Evolutionary conservation across 2,113 vertebrate species (phyloP).

Genomic region (Casuarius casuarius): DNA sequence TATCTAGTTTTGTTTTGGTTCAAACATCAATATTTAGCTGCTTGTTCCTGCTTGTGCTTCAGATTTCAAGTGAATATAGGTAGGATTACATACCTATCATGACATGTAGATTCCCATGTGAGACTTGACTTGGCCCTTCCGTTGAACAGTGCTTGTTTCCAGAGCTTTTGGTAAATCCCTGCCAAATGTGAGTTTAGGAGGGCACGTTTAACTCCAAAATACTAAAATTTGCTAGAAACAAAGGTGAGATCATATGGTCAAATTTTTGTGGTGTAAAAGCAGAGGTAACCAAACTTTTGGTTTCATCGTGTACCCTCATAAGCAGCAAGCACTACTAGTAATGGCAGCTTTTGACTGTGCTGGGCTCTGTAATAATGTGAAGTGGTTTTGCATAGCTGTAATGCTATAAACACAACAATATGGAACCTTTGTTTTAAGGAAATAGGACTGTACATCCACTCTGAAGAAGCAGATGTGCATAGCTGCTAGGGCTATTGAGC

Average conservation of each 20-base stretch:
- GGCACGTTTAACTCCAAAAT: accelerated
- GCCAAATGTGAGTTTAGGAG: not conserved
- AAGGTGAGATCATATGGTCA: not conserved
- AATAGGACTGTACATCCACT: accelerated
- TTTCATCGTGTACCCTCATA: accelerated
- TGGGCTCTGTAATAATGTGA: accelerated
- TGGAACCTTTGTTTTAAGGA: not conserved
- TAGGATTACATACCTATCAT: not conserved
- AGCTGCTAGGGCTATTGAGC: not conserved
- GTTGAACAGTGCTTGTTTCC: not conserved
- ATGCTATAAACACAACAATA: not conserved
- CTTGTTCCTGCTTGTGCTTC: not conserved
- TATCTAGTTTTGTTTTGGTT: not conserved
- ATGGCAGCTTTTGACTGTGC: accelerated
- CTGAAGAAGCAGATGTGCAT: not conserved
- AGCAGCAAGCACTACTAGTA: not conserved
- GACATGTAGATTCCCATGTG: not conserved
- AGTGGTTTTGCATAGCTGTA: not conserved
- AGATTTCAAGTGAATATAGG: not conserved
- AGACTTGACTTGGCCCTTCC: not conserved
- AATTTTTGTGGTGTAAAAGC: accelerated
- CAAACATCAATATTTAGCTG: not conserved
- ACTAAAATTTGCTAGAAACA: not conserved
- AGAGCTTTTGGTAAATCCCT: not conserved
- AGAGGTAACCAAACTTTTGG: not conserved